These are phyloP conservation scores for Enteromius argenteus DNA, from an alignment of 2,797 vertebrate species.

Conservation along the genomic window DNA sequence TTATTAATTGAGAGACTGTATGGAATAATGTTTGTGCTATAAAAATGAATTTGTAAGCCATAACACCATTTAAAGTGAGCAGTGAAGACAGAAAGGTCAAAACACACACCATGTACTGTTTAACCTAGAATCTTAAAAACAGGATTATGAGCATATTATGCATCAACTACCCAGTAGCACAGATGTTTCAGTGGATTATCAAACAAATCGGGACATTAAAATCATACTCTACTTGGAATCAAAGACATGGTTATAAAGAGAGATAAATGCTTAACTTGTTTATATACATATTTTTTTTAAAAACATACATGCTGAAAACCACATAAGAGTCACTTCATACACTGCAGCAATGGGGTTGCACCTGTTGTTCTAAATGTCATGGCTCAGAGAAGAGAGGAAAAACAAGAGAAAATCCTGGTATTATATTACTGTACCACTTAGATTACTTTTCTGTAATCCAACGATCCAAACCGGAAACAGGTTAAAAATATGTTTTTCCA, in stretches of 20 bases:
- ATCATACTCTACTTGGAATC: neutral
- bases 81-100: neutral
- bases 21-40: too few relatives aligned
- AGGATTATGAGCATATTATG: neutral
- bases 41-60: neutral
- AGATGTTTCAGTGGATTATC: neutral
- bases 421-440: neutral
- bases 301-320: neutral
- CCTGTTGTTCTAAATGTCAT: slow-evolving; percentile 31
- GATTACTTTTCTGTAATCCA: neutral
- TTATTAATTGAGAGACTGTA: neutral
- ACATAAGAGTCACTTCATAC: neutral
- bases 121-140: neutral
- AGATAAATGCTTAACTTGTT: neutral
- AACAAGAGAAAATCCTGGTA: neutral
- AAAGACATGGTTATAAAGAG: neutral
- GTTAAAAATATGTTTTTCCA: neutral
- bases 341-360: neutral
- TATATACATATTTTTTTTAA: neutral
- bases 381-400: neutral
- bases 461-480: neutral
- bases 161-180: neutral
- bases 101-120: neutral
- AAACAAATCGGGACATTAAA: neutral
- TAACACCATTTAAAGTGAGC: neutral